Percentiles rank a stretch among this genome's conserved stretches.
Conservation (phyloP, 2,113 vertebrate species). For the Nicator chloris region DNA sequence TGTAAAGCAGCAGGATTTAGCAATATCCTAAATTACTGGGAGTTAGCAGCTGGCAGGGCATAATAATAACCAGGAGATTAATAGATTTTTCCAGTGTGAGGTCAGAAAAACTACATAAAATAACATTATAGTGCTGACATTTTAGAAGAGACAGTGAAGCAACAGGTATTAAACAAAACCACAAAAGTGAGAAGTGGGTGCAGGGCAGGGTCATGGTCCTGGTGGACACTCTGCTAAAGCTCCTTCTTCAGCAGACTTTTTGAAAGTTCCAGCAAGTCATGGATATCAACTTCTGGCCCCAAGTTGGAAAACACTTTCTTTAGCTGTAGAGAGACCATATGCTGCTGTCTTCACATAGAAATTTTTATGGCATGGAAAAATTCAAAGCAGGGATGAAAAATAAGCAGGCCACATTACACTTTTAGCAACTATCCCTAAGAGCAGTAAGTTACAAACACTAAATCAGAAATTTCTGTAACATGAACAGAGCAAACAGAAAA, state of each 20-base stretch:
- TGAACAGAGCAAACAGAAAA: not conserved
- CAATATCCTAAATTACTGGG: conserved; percentile 29
- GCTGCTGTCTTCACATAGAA: not conserved
- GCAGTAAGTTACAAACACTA: not conserved
- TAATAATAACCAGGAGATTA: conserved; percentile 32
- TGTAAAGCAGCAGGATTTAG: conserved; percentile 22
- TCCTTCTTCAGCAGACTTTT: not conserved
- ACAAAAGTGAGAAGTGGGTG: not conserved
- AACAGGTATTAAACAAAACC: not conserved
- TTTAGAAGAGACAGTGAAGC: not conserved
- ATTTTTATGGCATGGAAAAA: not conserved
- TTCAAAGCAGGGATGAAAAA: not conserved
- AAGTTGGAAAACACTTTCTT: not conserved
- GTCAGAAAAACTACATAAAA: conserved; percentile 42
- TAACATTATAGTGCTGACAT: not conserved
- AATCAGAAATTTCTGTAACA: not conserved
- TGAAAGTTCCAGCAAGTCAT: not conserved
- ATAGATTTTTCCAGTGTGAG: conserved; percentile 45
- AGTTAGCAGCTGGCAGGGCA: not conserved
- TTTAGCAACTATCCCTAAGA: not conserved
- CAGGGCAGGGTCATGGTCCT: not conserved
- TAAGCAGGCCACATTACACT: not conserved
- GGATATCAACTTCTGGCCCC: not conserved
- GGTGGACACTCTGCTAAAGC: not conserved
- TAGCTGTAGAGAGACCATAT: not conserved